Evolutionary conservation across 2,888 invertebrate genomes (phyloP).

Genomic region (Drosophila incognita): DNA sequence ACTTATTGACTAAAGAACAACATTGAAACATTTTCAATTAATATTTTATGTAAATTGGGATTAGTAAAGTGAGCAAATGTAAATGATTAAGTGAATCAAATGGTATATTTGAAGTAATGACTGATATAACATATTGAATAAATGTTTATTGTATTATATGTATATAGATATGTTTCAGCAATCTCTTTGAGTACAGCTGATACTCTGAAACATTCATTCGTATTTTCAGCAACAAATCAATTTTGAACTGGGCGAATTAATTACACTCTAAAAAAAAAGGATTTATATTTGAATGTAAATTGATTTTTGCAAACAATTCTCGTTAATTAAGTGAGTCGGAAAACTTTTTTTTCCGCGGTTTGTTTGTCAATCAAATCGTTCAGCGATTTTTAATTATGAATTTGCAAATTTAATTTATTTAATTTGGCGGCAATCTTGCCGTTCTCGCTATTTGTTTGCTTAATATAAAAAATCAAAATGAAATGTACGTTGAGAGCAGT

Average conservation of each 20-base stretch:
- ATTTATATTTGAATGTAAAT: not conserved
- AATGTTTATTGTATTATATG: not conserved
- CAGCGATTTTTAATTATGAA: constrained; percentile 60
- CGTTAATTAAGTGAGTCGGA: constrained; percentile 66
- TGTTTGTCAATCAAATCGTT: constrained; percentile 63
- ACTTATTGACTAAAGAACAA: not conserved
- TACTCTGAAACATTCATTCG: not conserved
- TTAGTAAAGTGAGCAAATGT: not conserved
- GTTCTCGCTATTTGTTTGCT: constrained; percentile 14
- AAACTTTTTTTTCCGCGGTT: constrained; percentile 4
- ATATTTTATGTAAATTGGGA: not conserved
- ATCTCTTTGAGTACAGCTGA: not conserved
- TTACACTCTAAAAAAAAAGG: not conserved
- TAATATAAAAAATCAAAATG: constrained; percentile 61
- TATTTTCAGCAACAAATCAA: not conserved
- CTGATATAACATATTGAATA: not conserved
- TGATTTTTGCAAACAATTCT: constrained; percentile 40
- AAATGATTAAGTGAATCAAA: not conserved
- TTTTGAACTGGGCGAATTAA: not conserved
- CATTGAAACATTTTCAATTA: not conserved
- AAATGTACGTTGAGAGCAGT: constrained; percentile 30
- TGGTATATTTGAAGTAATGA: not conserved
- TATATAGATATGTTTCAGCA: not conserved
- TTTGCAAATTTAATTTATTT: constrained; percentile 58
- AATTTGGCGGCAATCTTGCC: not conserved